Percentiles rank a stretch among this genome's conserved stretches.
phyloP scores from a whole-genome alignment of 2,113 vertebrate species.

The Megaleporinus macrocephalus region DNA sequence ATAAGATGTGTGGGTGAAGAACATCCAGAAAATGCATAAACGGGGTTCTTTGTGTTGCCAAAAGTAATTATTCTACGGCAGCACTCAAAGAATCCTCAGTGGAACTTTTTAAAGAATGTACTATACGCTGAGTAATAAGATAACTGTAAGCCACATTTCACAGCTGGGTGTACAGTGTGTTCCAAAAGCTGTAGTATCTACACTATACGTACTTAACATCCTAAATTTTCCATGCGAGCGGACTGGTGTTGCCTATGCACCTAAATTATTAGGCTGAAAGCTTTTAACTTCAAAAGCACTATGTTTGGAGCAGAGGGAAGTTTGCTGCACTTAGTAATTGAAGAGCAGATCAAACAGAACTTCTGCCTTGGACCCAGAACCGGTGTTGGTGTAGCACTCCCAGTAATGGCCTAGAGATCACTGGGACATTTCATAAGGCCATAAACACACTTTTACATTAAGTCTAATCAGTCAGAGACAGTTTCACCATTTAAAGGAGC shows the following conservation, averaged over 20 bases:
- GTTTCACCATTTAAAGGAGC: background rate
- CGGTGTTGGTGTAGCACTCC: background rate
- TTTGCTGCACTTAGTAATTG: conserved; percentile 40
- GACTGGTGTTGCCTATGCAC: background rate
- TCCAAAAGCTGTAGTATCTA: background rate
- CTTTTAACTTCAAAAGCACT: conserved; percentile 19
- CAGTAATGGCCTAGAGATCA: background rate
- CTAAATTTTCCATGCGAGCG: background rate
- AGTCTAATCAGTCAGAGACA: background rate
- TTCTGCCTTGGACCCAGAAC: background rate
- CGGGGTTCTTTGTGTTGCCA: no score
- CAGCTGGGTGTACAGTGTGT: background rate
- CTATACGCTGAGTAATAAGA: no score
- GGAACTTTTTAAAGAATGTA: no score
- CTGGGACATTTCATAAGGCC: background rate
- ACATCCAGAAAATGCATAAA: no score
- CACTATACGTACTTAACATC: background rate
- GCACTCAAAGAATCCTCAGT: no score
- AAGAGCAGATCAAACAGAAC: conserved; percentile 29
- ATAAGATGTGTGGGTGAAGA: no score
- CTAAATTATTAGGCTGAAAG: conserved; percentile 22
- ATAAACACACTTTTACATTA: background rate
- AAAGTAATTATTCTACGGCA: no score
- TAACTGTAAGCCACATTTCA: background rate
- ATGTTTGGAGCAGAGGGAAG: background rate